These are phyloP conservation scores for Trichomalopsis sarcophagae DNA, from an alignment of 1,140 invertebrate species.

Conservation along the genomic window DNA sequence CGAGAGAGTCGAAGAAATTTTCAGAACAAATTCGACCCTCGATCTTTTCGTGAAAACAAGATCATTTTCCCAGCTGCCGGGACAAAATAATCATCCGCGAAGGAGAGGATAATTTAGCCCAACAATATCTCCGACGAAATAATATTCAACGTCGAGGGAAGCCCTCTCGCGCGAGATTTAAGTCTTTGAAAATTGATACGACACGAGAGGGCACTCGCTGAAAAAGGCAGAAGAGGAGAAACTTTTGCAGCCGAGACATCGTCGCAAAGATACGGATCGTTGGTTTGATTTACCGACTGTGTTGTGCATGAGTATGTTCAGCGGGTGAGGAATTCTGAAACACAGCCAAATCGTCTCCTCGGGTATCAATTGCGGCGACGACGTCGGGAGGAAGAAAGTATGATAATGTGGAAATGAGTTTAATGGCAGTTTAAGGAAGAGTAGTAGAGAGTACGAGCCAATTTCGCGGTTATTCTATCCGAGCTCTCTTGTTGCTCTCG, in stretches of 20 bases:
- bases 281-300: slow-evolving; percentile 26
- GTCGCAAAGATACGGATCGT: neutral
- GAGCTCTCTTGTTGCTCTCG: neutral
- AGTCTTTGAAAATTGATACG: neutral
- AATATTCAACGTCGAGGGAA: neutral
- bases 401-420: slow-evolving; percentile 27
- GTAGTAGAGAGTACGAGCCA: neutral
- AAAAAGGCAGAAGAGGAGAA: neutral
- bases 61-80: neutral
- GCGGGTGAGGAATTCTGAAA: slow-evolving; percentile 24
- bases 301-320: neutral
- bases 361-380: slow-evolving; percentile 25
- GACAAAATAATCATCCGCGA: neutral
- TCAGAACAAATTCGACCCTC: neutral
- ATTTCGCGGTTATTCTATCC: neutral
- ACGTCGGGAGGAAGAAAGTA: neutral
- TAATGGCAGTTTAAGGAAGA: slow-evolving; percentile 28
- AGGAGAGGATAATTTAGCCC: neutral
- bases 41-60: neutral
- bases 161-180: neutral
- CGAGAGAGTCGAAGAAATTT: neutral
- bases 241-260: neutral
- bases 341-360: slow-evolving; percentile 21
- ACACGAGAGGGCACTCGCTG: neutral
- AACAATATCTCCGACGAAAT: neutral